Conservation (phyloP, 2,113 vertebrate species). For the Microcebus lehilahytsara region DNA sequence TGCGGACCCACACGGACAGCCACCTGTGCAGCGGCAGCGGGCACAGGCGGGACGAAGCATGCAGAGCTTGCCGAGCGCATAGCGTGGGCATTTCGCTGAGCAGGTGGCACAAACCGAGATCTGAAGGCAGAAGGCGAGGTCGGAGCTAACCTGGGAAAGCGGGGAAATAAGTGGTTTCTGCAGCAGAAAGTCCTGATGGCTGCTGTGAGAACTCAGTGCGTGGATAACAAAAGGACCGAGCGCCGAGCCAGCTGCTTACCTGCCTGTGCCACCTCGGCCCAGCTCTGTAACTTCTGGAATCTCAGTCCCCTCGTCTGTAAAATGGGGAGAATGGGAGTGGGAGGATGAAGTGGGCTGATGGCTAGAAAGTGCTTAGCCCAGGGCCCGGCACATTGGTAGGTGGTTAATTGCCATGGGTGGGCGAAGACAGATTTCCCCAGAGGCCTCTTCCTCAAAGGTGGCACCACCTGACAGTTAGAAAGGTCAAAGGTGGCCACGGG, state of each 20-base stretch:
- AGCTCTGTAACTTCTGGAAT: background rate
- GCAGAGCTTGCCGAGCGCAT: no score
- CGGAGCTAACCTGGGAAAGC: background rate
- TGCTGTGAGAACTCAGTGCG: rapidly evolving
- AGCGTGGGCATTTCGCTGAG: rapidly evolving
- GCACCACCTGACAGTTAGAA: background rate
- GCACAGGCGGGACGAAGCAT: rapidly evolving
- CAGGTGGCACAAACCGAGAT: background rate
- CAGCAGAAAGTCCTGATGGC: no score
- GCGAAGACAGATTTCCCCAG: background rate
- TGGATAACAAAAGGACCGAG: background rate
- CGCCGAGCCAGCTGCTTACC: background rate
- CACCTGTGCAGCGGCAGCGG: rapidly evolving
- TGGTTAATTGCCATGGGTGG: background rate
- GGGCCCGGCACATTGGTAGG: rapidly evolving
- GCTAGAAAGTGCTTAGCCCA: no score
- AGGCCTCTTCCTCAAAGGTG: background rate
- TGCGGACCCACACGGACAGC: rapidly evolving
- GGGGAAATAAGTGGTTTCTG: no score
- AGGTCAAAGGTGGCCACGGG: background rate
- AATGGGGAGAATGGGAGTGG: background rate
- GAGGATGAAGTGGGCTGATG: background rate
- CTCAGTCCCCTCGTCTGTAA: background rate
- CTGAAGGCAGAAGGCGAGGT: background rate
- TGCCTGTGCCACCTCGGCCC: background rate